These are phyloP conservation scores for Idaea biselata DNA, from an alignment of 2,888 invertebrate species.

Conservation along the genomic window DNA sequence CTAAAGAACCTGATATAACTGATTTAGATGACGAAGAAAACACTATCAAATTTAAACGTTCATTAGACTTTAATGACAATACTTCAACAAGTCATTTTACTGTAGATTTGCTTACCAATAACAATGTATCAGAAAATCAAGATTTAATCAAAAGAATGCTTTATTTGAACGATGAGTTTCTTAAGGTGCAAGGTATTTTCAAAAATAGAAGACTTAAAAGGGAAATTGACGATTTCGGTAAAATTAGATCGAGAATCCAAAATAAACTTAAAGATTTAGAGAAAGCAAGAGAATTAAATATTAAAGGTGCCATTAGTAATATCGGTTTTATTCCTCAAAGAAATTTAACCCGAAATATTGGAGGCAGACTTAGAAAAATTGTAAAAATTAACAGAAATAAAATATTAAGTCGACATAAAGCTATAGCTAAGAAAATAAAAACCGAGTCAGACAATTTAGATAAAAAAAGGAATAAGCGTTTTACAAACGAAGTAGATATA, in stretches of 20 bases:
- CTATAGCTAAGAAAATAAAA: neutral
- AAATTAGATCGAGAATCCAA: slow-evolving; percentile 11
- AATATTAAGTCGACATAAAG: neutral
- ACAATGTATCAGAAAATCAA: slow-evolving; percentile 27
- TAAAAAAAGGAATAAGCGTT: slow-evolving; percentile 15
- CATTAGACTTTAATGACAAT: slow-evolving; percentile 37
- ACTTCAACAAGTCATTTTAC: slow-evolving; percentile 27
- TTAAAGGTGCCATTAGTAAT: slow-evolving; percentile 2
- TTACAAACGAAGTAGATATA: slow-evolving; percentile 31
- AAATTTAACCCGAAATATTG: neutral
- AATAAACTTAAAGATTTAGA: neutral
- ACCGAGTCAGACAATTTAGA: slow-evolving; percentile 18
- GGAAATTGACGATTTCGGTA: slow-evolving; percentile 29
- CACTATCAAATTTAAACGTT: slow-evolving; percentile 42
- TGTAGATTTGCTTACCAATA: slow-evolving; percentile 32
- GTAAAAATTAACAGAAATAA: neutral
- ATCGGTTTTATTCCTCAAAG: neutral
- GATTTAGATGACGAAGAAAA: slow-evolving; percentile 32
- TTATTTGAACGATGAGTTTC: slow-evolving; percentile 49
- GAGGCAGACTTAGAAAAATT: neutral
- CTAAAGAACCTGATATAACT: slow-evolving; percentile 19
- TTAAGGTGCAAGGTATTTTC: slow-evolving; percentile 39
- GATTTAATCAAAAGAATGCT: slow-evolving; percentile 40
- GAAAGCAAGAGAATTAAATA: slow-evolving; percentile 27
- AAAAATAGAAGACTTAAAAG: slow-evolving; percentile 42